Conservation (phyloP, 2,888 invertebrate species). For the Volucella zonaria region DNA sequence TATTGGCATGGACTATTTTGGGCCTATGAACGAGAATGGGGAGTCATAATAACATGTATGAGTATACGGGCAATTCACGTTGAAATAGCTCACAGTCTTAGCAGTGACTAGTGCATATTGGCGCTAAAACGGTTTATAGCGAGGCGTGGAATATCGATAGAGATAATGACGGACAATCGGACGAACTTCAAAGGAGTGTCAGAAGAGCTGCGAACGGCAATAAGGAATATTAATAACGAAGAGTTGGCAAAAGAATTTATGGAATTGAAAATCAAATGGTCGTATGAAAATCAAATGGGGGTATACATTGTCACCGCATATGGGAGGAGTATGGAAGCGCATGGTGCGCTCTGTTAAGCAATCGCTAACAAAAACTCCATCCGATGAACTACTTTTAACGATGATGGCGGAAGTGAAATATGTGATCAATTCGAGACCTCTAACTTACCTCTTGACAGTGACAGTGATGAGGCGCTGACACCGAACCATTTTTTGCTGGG, state of each 20-base stretch:
- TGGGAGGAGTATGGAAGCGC: conserved; percentile 18
- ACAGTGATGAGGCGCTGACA: neutral
- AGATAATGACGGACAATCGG: neutral
- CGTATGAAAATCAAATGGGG: neutral
- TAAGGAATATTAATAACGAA: no score
- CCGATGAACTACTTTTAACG: no score
- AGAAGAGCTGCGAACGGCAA: neutral
- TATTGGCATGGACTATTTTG: neutral
- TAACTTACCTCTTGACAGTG: neutral
- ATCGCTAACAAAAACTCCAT: no score
- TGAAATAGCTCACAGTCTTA: neutral
- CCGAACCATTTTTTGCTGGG: neutral
- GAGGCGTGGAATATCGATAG: neutral
- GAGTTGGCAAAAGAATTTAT: no score
- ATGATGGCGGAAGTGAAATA: no score
- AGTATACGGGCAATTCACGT: neutral
- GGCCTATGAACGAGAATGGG: neutral
- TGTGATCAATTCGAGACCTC: neutral
- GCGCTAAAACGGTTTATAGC: neutral
- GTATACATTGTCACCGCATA: neutral
- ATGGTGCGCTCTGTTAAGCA: conserved; percentile 6
- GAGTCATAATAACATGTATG: neutral
- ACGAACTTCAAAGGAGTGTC: neutral
- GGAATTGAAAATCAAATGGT: neutral
- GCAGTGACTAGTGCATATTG: neutral